Evolutionary conservation across 2,797 vertebrate genomes (phyloP), one percentile per base, ranked within the genome.

Genomic region (Eupleurogrammus muticus): DNA sequence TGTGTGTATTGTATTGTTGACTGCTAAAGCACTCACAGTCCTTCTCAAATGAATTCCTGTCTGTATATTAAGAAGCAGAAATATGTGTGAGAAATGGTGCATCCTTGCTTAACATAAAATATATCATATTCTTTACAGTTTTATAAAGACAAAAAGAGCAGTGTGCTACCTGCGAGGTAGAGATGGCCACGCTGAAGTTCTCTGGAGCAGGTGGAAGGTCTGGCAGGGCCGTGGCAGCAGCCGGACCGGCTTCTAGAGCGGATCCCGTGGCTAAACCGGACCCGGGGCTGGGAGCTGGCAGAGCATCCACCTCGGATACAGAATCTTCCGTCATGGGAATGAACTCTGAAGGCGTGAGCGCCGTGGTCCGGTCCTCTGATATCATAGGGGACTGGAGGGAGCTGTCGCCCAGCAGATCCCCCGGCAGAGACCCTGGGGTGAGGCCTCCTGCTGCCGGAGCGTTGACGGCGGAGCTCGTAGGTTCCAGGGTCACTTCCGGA

Each of bases 291-390:
- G 91, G 94, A 70, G 92, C 90, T n/a, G 95, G 94, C 76, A 97
- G 85, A 5, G 88, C 94, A 4, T 98, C 97, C 35, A 85, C 95
- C 87, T 99, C 98, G 0, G 98, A 99, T 32, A 95, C 93, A 0
- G 97, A 98, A 88, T 99, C 98, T 80, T 99, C 98, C 0, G 97
- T 99, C 71, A 97, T 92, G 0, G 94, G 93, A 1, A 97, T 82
- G 9, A 98, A 99, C 80, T 99, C 97, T 0, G 97, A 99, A 1
- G 98, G 98, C 0, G 97, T 99, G 82, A 97, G 92, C 56, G 95
- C 97, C 0, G 96, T 96, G 1, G 97, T 99, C 59, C 95, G 92
- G 83, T 99, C 98, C 60, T 97, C 93, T 0, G 98, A 99, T 84
- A 98, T 93, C 83, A 97, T 92, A 0, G 97, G 96, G 0, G 97